Percentiles rank a stretch among this genome's conserved stretches.
These are phyloP conservation scores for Paguma larvata DNA, from an alignment of 2,797 vertebrate species.

Conservation along the genomic window DNA sequence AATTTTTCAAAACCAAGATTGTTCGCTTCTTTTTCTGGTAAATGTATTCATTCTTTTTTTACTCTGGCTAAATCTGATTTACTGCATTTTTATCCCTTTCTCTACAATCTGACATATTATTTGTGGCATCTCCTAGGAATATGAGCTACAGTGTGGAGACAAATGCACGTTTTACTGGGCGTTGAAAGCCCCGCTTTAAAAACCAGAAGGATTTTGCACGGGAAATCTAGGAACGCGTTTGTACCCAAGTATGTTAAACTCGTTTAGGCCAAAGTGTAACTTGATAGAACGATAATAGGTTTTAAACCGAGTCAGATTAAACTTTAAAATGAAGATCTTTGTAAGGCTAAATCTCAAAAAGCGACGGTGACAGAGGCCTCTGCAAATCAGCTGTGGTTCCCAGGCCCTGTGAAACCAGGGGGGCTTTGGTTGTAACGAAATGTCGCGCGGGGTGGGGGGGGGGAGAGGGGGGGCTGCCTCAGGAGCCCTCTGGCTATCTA, in stretches of 20 bases:
- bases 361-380: background rate
- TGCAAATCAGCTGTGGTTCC: background rate
- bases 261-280: background rate
- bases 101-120: conserved; percentile 24
- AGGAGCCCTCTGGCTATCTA: background rate
- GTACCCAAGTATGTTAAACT: conserved; percentile 11
- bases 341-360: background rate
- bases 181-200: conserved; percentile 18
- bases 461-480: background rate
- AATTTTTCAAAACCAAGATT: background rate
- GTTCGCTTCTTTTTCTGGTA: background rate
- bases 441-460: background rate
- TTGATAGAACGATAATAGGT: background rate
- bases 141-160: background rate
- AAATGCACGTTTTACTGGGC: background rate
- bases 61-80: background rate
- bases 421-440: background rate
- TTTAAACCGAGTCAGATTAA: conserved; percentile 42
- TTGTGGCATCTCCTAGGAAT: conserved; percentile 11
- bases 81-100: background rate
- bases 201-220: background rate
- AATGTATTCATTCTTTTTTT: background rate
- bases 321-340: conserved; percentile 56
- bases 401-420: background rate
- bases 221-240: background rate